phyloP scores from a whole-genome alignment of 1,140 invertebrate species.

The Pogonognathellus flavescens region DNA sequence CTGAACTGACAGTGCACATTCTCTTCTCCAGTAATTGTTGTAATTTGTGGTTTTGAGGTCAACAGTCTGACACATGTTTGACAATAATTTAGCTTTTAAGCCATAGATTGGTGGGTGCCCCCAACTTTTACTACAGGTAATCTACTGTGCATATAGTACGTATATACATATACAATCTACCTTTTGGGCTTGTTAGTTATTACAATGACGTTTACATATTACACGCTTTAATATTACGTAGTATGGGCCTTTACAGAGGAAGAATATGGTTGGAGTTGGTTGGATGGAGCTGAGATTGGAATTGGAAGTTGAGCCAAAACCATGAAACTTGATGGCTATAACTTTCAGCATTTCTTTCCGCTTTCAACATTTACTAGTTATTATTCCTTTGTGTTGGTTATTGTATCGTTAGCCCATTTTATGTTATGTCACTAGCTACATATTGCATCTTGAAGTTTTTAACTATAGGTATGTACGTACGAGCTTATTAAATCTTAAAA shows the following conservation, averaged over 20 bases:
- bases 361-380: conserved; percentile 8
- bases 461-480: too few relatives aligned
- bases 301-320: not conserved
- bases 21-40: conserved; percentile 44
- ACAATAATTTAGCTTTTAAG: conserved; percentile 55
- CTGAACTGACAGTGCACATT: not conserved
- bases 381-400: conserved; percentile 9
- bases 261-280: not conserved
- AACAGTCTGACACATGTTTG: conserved; percentile 51
- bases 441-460: too few relatives aligned
- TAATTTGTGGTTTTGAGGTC: conserved; percentile 57
- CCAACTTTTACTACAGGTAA: conserved; percentile 35
- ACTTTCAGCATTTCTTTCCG: not conserved
- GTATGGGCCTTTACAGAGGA: not conserved
- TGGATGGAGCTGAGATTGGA: not conserved
- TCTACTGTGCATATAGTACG: conserved; percentile 19
- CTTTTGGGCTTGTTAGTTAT: conserved; percentile 9
- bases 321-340: not conserved
- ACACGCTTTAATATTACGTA: not conserved
- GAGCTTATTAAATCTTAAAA: too few relatives aligned
- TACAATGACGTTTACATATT: not conserved
- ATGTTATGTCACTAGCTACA: conserved; percentile 23
- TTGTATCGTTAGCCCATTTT: conserved; percentile 31
- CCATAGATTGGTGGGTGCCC: conserved; percentile 14
- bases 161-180: not conserved